Conservation (phyloP, 2,888 invertebrate genomes). For the Synanthedon vespiformis region DNA sequence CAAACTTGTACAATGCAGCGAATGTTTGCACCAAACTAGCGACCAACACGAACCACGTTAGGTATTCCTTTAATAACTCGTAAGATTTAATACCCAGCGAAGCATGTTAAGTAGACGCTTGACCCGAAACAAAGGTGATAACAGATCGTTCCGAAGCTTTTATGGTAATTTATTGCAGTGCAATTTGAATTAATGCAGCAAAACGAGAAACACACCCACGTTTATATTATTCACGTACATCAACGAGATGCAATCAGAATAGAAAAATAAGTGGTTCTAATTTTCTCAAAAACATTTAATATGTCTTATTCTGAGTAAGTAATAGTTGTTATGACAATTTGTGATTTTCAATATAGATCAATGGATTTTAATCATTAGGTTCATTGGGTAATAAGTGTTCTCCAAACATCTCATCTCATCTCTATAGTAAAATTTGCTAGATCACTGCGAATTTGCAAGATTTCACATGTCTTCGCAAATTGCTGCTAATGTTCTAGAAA, state of each 20-base stretch:
- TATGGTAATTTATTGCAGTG: constrained; percentile 28
- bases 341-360: no score
- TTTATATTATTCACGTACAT: neutral
- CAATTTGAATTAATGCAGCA: neutral
- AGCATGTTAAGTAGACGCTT: constrained; percentile 26
- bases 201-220: neutral
- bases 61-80: constrained; percentile 23
- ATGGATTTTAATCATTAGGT: no score
- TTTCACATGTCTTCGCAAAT: no score
- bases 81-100: constrained; percentile 13
- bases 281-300: neutral
- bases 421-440: no score
- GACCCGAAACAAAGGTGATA: constrained; percentile 31
- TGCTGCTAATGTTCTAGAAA: no score
- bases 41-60: constrained; percentile 15
- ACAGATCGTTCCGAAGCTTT: constrained; percentile 30
- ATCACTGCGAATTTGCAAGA: no score
- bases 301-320: no score
- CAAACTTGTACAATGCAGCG: constrained; percentile 34
- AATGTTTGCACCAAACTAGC: constrained; percentile 42
- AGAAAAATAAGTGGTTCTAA: neutral
- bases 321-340: no score
- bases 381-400: no score
- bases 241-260: neutral
- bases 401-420: no score